These are phyloP conservation scores for Neofelis nebulosa DNA, from an alignment of 2,113 vertebrate genomes.

Conservation along the genomic window DNA sequence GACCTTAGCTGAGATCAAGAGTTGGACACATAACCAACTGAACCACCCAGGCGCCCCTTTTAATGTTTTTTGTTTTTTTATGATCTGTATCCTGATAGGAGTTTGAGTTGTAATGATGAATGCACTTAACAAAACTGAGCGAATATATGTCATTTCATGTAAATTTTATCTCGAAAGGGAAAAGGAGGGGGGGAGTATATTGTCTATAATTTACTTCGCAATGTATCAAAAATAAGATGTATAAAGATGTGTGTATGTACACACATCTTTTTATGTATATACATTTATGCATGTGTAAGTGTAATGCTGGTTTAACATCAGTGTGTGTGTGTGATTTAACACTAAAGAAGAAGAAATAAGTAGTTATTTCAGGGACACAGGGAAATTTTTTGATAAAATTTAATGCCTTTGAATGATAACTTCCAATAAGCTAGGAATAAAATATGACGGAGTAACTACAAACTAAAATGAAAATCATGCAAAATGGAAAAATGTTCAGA, in stretches of 20 bases:
- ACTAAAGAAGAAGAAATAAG: background rate
- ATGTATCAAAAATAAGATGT: conserved; percentile 7
- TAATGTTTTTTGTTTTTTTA: too few relatives aligned
- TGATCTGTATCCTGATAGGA: background rate
- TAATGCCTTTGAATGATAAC: background rate
- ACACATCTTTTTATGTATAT: background rate
- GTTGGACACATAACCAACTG: too few relatives aligned
- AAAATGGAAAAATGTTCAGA: background rate
- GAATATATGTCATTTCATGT: background rate
- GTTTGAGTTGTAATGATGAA: background rate
- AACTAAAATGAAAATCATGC: conserved; percentile 26
- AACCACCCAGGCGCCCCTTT: too few relatives aligned
- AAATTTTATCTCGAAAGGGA: background rate
- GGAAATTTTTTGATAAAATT: background rate
- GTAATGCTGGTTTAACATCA: background rate
- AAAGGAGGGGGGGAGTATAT: background rate
- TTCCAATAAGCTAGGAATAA: background rate
- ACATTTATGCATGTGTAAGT: background rate
- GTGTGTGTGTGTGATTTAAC: background rate
- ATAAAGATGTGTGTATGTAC: background rate
- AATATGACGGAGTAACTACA: background rate
- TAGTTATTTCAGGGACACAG: background rate
- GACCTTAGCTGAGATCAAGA: too few relatives aligned
- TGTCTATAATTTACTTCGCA: background rate
- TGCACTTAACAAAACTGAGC: background rate